phyloP scores from a whole-genome alignment of 2,888 invertebrate genomes.

The Erannis defoliaria region DNA sequence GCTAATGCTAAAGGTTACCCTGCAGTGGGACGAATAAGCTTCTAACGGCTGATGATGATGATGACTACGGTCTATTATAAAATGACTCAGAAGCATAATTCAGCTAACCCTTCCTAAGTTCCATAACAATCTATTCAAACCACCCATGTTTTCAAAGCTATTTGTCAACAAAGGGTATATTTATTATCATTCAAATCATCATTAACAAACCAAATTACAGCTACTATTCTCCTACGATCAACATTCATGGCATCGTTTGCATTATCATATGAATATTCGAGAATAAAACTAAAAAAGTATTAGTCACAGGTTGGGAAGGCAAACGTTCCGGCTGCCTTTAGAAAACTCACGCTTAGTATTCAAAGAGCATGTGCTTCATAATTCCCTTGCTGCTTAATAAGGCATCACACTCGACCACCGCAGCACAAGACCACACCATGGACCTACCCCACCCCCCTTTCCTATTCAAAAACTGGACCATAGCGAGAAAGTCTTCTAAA shows the following conservation, averaged over 20 bases:
- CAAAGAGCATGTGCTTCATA: conserved; percentile 82
- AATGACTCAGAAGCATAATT: not conserved
- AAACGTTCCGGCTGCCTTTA: conserved; percentile 62
- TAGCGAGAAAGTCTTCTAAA: conserved; percentile 44
- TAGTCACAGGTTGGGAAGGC: conserved; percentile 57
- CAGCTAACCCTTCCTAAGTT: not conserved
- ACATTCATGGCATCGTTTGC: conserved; percentile 32
- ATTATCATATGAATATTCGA: conserved; percentile 70
- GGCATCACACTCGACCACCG: conserved; percentile 78
- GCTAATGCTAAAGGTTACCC: no score
- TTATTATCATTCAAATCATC: conserved; percentile 36
- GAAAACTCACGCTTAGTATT: conserved; percentile 78
- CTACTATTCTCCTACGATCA: conserved; percentile 28
- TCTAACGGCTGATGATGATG: no score
- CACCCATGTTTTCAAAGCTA: not conserved
- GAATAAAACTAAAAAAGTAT: conserved; percentile 56
- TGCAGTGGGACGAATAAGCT: no score
- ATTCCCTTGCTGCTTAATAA: conserved; percentile 82
- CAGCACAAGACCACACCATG: conserved; percentile 58
- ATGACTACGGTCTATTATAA: no score
- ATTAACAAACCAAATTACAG: conserved; percentile 37
- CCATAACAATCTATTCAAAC: not conserved
- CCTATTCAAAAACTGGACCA: conserved; percentile 45
- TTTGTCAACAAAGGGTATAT: conserved; percentile 16
- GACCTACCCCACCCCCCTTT: conserved; percentile 53